Evolutionary conservation across 1,140 invertebrate genomes (phyloP).

Genomic region (Rhynchophorus ferrugineus): DNA sequence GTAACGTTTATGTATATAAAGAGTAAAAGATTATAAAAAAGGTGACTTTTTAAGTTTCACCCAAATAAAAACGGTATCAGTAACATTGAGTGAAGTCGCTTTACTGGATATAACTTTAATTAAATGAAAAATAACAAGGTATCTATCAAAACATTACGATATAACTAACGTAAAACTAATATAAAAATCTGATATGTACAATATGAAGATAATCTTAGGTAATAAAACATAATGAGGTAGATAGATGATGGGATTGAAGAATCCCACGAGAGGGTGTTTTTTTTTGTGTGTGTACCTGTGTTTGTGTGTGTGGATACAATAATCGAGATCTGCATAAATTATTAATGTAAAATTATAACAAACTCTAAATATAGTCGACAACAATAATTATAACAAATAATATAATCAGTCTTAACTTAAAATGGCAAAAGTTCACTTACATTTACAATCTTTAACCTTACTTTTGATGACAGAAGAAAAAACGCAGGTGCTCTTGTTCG

Average conservation of each 20-base stretch:
- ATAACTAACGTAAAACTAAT: background rate
- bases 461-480: constrained; percentile 6
- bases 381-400: constrained; percentile 22
- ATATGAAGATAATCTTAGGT: background rate
- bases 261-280: background rate
- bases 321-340: constrained; percentile 15
- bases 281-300: background rate
- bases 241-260: constrained; percentile 7
- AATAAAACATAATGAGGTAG: constrained; percentile 12
- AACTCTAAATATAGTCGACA: constrained; percentile 21
- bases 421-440: constrained; percentile 22
- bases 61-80: background rate
- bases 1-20: background rate
- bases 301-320: constrained; percentile 2
- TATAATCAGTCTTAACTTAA: constrained; percentile 24
- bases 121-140: background rate
- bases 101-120: background rate
- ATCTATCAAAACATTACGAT: background rate
- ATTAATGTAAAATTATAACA: constrained; percentile 18
- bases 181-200: constrained; percentile 1
- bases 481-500: background rate
- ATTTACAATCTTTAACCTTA: too few species aligned
- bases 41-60: background rate
- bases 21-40: background rate
- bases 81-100: background rate